Evolutionary conservation across 2,113 vertebrate species (phyloP).

Genomic region (Notarius lentiginosus): DNA sequence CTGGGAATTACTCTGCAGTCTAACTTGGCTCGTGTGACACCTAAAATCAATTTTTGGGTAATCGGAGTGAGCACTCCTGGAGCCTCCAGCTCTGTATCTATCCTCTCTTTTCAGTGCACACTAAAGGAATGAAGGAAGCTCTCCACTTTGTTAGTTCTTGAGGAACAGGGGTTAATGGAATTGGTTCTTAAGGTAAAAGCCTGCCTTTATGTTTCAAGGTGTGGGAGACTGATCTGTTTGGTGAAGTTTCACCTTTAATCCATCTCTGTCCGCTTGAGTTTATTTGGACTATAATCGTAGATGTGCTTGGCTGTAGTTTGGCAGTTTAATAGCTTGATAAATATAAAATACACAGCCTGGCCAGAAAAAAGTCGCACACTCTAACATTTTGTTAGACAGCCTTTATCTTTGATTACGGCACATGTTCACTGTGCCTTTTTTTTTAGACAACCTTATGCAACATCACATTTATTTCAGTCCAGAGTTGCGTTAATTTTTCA

Average conservation of each 20-base stretch:
- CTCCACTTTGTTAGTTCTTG: background rate
- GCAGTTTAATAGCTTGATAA: background rate
- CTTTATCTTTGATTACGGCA: too few relatives aligned
- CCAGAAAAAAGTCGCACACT: too few relatives aligned
- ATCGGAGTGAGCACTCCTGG: constrained; percentile 60
- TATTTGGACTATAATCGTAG: background rate
- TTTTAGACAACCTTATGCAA: too few relatives aligned
- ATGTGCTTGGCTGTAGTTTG: background rate
- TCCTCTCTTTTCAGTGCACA: constrained; percentile 26
- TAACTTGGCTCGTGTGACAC: constrained; percentile 55
- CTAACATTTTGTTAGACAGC: too few relatives aligned
- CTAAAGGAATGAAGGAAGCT: constrained; percentile 3
- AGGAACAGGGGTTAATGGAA: constrained; percentile 34
- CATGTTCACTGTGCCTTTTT: too few relatives aligned
- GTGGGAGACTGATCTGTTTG: background rate
- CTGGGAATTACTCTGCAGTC: constrained; percentile 54
- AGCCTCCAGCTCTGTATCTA: constrained; percentile 29
- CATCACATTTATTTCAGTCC: too few relatives aligned
- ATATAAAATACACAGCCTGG: background rate
- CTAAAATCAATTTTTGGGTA: constrained; percentile 61
- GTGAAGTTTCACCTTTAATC: background rate
- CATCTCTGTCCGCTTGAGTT: background rate
- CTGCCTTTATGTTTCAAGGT: constrained; percentile 16
- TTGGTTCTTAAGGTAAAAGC: constrained; percentile 21
- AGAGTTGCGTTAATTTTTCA: too few relatives aligned